Percentiles rank a stretch among this genome's conserved stretches.
phyloP scores from a whole-genome alignment of 1,140 invertebrate genomes.

The Apolygus lucorum region DNA sequence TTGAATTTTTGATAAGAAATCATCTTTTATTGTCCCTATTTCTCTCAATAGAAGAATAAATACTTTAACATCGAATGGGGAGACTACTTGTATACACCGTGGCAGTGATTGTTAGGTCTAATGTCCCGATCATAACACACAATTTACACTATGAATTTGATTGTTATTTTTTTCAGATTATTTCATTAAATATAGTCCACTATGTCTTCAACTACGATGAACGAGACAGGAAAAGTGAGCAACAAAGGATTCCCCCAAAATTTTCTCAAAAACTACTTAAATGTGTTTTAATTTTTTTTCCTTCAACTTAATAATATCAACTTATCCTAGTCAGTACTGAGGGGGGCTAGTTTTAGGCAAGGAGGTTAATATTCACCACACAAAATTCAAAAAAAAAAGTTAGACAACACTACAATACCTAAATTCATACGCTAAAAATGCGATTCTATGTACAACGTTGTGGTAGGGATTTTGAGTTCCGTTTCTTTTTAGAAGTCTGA shows the following conservation, averaged over 20 bases:
- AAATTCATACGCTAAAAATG: not conserved
- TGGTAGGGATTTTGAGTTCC: too few relatives aligned
- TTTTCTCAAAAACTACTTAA: not conserved
- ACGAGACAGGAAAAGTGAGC: not conserved
- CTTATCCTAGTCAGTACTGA: slow-evolving; percentile 14
- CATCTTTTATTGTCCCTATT: not conserved
- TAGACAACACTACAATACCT: not conserved
- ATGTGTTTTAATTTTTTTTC: not conserved
- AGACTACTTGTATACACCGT: not conserved
- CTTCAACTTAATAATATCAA: not conserved
- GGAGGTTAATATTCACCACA: not conserved
- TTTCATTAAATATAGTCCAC: too few relatives aligned
- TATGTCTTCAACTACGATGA: not conserved
- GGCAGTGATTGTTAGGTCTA: not conserved
- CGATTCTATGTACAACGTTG: too few relatives aligned
- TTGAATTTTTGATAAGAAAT: not conserved
- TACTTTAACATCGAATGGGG: not conserved
- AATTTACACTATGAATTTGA: not conserved
- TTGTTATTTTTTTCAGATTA: too few relatives aligned
- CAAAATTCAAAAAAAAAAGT: not conserved
- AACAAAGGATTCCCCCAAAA: not conserved
- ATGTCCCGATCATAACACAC: not conserved
- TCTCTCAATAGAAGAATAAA: not conserved
- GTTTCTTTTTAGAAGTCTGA: not conserved
- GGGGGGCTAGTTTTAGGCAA: slow-evolving; percentile 4